Evolutionary conservation across 2,888 invertebrate species (phyloP).

Genomic region (Thyatira batis): DNA sequence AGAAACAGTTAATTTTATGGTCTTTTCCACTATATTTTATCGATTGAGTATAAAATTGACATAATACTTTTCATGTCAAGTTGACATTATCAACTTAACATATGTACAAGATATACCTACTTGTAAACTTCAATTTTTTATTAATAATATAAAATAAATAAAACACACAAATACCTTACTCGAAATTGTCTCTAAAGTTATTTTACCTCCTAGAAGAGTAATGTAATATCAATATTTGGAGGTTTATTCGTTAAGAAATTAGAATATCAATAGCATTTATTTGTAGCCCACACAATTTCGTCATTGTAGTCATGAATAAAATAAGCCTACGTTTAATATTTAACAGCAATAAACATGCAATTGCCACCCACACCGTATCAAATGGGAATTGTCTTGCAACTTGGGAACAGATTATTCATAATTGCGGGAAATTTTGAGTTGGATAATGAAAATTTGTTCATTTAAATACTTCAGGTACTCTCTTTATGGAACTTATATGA

Average conservation of each 20-base stretch:
- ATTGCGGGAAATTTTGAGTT: constrained; percentile 28
- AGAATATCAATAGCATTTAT: background rate
- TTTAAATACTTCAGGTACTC: background rate
- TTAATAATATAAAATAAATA: too few relatives aligned
- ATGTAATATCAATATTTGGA: background rate
- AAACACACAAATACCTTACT: background rate
- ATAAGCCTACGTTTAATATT: constrained; percentile 9
- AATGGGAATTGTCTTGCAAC: constrained; percentile 19
- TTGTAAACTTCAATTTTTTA: too few relatives aligned
- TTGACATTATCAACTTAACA: too few relatives aligned
- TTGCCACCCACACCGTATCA: constrained; percentile 33
- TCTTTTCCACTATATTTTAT: too few relatives aligned
- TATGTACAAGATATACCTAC: too few relatives aligned
- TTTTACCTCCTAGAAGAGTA: background rate
- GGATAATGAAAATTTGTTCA: constrained; percentile 2
- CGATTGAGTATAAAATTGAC: too few relatives aligned
- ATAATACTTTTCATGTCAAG: too few relatives aligned
- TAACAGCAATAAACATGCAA: constrained; percentile 23
- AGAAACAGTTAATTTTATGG: too few relatives aligned
- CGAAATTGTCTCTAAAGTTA: background rate
- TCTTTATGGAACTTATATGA: too few relatives aligned
- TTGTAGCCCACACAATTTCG: background rate
- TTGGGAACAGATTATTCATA: constrained; percentile 15
- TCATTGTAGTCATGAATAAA: constrained; percentile 3
- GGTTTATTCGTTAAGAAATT: background rate